Evolutionary conservation across 2,113 vertebrate species (phyloP).

Genomic region (Xenotilapia caudafasciata): DNA sequence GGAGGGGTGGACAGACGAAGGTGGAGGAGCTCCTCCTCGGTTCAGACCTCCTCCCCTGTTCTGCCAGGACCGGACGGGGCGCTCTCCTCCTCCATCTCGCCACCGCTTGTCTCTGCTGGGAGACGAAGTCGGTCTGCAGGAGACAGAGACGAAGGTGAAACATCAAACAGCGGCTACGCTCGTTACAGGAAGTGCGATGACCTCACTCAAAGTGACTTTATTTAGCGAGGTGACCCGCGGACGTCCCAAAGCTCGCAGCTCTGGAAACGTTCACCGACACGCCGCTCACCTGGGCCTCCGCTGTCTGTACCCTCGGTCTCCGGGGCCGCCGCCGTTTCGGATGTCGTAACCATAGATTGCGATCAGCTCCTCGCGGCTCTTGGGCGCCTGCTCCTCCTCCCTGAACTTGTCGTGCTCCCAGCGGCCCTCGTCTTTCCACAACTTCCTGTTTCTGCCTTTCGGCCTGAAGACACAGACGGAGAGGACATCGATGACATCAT

Average conservation of each 20-base stretch:
- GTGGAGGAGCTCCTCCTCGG: constrained; percentile 23
- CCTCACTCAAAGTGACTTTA: background rate
- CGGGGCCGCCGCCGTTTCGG: constrained; percentile 79
- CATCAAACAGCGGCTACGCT: background rate
- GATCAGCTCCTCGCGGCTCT: constrained; percentile 91
- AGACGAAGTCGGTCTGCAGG: constrained; percentile 45
- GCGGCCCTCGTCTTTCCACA: constrained; percentile 96
- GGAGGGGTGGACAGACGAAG: constrained; percentile 1
- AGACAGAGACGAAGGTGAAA: background rate
- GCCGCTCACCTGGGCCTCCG: constrained; percentile 80
- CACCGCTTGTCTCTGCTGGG: constrained; percentile 65
- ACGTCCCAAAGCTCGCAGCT: background rate
- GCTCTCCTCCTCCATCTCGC: constrained; percentile 49
- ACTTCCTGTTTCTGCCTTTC: constrained; percentile 87
- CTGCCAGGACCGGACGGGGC: constrained; percentile 65
- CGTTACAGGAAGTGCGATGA: background rate
- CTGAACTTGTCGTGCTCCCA: constrained; percentile 97
- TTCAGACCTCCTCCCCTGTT: background rate
- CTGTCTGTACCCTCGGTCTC: constrained; percentile 76
- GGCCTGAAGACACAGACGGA: constrained; percentile 68
- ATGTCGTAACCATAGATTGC: constrained; percentile 97
- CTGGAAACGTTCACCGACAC: background rate
- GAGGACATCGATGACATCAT: background rate
- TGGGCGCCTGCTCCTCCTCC: constrained; percentile 96
- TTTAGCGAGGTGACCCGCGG: background rate